Evolutionary conservation across 2,797 vertebrate genomes (phyloP).

Genomic region (Danio choprae): DNA sequence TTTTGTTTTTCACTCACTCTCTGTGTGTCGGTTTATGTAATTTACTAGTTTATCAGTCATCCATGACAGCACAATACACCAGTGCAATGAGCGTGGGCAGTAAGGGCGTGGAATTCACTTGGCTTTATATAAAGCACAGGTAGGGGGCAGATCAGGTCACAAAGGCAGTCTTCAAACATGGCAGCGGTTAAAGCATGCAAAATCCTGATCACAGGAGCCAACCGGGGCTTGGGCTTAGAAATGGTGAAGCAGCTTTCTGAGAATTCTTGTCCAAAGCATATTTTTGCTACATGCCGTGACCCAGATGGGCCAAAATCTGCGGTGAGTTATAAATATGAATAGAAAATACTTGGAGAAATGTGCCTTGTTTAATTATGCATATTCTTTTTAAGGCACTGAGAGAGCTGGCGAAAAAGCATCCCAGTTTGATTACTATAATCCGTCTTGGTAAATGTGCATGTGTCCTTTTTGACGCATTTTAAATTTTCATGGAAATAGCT

Average conservation of each 20-base stretch:
- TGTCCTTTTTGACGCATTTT: background rate
- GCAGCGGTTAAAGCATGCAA: slow-evolving; percentile 43
- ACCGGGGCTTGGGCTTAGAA: slow-evolving; percentile 72
- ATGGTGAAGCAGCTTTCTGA: slow-evolving; percentile 65
- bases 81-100: background rate
- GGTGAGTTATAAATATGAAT: slow-evolving; percentile 58
- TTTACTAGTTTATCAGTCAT: background rate
- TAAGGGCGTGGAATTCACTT: background rate
- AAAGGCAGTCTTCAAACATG: slow-evolving; percentile 2
- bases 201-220: slow-evolving; percentile 75
- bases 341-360: background rate
- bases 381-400: slow-evolving; percentile 14
- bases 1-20: background rate
- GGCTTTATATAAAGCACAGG: background rate
- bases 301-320: slow-evolving; percentile 63
- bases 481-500: background rate
- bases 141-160: background rate
- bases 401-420: slow-evolving; percentile 25
- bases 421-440: slow-evolving; percentile 20
- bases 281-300: slow-evolving; percentile 73
- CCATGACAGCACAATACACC: background rate
- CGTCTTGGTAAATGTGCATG: slow-evolving; percentile 11
- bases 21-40: background rate
- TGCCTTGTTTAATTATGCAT: background rate
- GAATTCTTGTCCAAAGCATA: slow-evolving; percentile 3